Evolutionary conservation across 53 echinoderm and acorn worm species (phyloP), one percentile per base, ranked within the genome.

Genomic region (Zoroaster sp.): DNA sequence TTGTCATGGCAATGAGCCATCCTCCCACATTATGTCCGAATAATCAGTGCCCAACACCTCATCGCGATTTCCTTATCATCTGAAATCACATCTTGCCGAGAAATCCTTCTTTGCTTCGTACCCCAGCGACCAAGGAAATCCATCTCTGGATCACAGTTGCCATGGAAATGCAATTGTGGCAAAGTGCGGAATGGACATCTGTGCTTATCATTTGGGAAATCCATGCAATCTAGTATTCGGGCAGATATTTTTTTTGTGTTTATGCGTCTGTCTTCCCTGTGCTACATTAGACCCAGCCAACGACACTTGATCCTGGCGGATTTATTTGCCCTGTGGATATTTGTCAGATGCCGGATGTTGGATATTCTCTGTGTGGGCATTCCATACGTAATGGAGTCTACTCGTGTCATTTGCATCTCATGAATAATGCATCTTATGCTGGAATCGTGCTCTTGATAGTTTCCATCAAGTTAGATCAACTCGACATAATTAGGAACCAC

Each of bases 161-260:
- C 85, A 46, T 85, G 71, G 85, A 49, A 85, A 85, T 25, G 45
- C 70, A 40, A 85, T 85, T 71, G 71, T 71, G 37, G 28, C 85
- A 85, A 85, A 85, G 85, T 85, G 49, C 85, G 71, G 35, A 13
- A 21, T 54, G 39, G 25, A 6, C 35, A 38, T 53, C 8, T 54
- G 53, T 55, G 71, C 35, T 53, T 52, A 55, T 59, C 79, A 25
- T 31, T 76, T 76, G 32, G 79, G 38, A 31, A 63, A 54, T 36
- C n/a, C 79, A 23, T n/a, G 35, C 35, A 15, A 21, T 79, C n/a
- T 12, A 38, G 23, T 35, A 30, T 35, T 79, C 25, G 23, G 32
- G 25, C 2, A 15, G 18, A 76, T 33, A 34, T 35, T 69, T 34
- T 14, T 35, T 69, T 69, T 69, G 36, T 69, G 10, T 35, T 69